Base-by-base conservation (phyloP, 2,888 invertebrate species). In the Listrodromus nycthemerus region DNA sequence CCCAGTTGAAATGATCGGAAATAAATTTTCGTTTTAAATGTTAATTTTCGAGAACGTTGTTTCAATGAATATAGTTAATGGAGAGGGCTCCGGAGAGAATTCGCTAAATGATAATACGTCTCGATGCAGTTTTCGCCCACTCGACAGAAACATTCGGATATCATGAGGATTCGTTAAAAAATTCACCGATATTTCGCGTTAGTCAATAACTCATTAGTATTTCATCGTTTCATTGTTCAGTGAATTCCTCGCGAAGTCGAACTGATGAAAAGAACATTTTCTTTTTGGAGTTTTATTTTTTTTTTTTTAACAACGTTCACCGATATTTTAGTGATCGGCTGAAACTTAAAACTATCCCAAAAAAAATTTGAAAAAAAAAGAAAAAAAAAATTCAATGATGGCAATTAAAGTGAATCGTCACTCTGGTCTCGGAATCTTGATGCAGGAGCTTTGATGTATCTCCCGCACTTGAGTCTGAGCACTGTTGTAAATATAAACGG, bases 401-500 rank as follows among this genome's bases (percentile, higher is more conserved):
- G 50, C 8, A 52, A 61, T 4, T 30, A 61, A 61, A 30, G 16
- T 30, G 7, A 27, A n/a, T 61, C 27, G 16, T 30, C 27, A n/a
- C 61, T 61, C 30, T n/a, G n/a, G 61, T 61, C 21, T 61, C 61
- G 27, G 6, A 6, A n/a, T 61, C 30, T 30, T 13, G 30, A 61
- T 27, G 27, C 33, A 3, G 21, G 24, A 50, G 19, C 50, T 50
- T 75, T 24, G 45, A 75, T 37, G 52, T 75, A 65, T 52, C 33
- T 50, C 8, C 33, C 19, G 33, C 65, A 65, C 37, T 65, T 65
- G 33, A 52, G 65, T 65, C 8, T 2, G 50, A 63, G 50, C 13
- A 21, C 24, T 33, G 48, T 61, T 19, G 63, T 37, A 37, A 65
- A 52, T 16, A 65, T 75, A 65, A 65, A 52, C 63, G 75, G 33